These are phyloP conservation scores for Amblyjoppa proteus DNA, from an alignment of 2,888 invertebrate genomes.

Conservation along the genomic window DNA sequence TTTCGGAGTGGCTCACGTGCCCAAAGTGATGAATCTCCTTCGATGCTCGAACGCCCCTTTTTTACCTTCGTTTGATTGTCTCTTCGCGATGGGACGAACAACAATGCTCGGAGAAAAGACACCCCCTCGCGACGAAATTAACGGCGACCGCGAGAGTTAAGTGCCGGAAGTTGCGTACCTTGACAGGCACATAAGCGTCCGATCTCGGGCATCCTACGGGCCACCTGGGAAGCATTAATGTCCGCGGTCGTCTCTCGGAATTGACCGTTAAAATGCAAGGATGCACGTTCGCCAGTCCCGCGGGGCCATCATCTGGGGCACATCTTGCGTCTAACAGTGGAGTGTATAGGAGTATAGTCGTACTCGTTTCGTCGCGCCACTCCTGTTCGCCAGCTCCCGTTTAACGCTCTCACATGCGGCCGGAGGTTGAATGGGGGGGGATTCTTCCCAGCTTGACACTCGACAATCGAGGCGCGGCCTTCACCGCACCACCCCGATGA, in stretches of 20 bases:
- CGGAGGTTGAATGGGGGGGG: slow-evolving; percentile 4
- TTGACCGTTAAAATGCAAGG: slow-evolving; percentile 47
- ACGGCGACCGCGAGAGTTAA: background rate
- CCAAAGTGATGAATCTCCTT: too few relatives aligned
- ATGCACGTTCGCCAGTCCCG: slow-evolving; percentile 38
- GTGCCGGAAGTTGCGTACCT: background rate
- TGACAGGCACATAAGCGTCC: background rate
- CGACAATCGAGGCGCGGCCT: slow-evolving; percentile 59
- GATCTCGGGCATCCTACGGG: background rate
- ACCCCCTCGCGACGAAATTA: background rate
- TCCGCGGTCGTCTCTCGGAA: slow-evolving; percentile 32
- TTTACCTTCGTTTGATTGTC: too few relatives aligned
- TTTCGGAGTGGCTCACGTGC: too few relatives aligned
- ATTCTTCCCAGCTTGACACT: slow-evolving; percentile 55
- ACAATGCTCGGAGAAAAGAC: too few relatives aligned
- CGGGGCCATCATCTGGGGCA: slow-evolving; percentile 39
- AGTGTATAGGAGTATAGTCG: slow-evolving; percentile 18
- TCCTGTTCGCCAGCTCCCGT: slow-evolving; percentile 28
- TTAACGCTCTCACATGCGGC: slow-evolving; percentile 47
- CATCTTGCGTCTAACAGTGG: slow-evolving; percentile 34
- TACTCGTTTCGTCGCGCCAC: slow-evolving; percentile 42
- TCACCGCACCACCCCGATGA: slow-evolving; percentile 36
- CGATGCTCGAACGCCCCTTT: too few relatives aligned
- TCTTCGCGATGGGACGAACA: too few relatives aligned
- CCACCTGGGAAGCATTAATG: slow-evolving; percentile 43